Percentiles rank a stretch among this genome's conserved stretches.
phyloP scores from a whole-genome alignment of 2,113 vertebrate genomes.

The Fregata magnificens region DNA sequence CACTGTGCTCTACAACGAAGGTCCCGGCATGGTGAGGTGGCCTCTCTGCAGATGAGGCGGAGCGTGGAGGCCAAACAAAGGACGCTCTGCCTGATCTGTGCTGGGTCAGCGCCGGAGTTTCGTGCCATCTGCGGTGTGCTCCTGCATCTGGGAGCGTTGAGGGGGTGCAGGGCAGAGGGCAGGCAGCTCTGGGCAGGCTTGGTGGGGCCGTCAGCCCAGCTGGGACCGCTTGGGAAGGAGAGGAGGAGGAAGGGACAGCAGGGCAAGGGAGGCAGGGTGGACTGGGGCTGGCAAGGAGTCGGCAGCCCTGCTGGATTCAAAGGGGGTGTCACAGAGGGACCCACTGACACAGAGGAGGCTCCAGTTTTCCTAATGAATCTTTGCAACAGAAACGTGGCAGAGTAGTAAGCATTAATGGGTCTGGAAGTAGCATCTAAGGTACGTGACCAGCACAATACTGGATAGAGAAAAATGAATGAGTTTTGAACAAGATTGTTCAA shows the following conservation, averaged over 20 bases:
- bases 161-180: neutral
- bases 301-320: neutral
- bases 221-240: neutral
- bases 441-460: neutral
- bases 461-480: neutral
- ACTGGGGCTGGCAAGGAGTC: neutral
- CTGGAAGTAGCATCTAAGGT: neutral
- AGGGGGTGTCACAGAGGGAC: neutral
- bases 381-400: neutral
- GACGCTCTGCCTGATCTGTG: fast-evolving
- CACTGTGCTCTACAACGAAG: neutral
- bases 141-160: neutral
- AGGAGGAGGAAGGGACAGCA: neutral
- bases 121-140: fast-evolving
- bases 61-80: neutral
- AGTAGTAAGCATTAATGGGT: neutral
- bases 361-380: neutral
- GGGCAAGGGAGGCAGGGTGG: neutral
- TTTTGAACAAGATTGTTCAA: neutral
- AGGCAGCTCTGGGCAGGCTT: neutral
- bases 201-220: fast-evolving
- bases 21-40: neutral
- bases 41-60: neutral
- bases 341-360: neutral
- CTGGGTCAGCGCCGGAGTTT: neutral